Conservation (phyloP, 2,113 vertebrate species). For the Colaptes auratus region DNA sequence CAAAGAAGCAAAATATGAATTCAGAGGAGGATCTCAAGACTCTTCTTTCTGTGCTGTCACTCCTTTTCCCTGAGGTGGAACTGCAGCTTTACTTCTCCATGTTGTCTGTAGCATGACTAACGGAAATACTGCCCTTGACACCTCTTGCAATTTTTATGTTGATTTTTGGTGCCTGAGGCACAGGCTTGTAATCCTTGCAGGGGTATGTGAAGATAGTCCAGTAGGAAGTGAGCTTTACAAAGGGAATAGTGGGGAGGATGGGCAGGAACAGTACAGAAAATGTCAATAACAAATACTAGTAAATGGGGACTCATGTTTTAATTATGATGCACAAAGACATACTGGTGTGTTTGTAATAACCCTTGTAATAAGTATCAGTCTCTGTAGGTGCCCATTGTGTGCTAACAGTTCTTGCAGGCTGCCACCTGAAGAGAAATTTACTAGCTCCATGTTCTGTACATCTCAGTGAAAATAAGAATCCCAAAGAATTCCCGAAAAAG, state of each 20-base stretch:
- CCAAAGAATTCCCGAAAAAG: background rate
- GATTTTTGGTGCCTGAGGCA: background rate
- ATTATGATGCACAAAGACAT: background rate
- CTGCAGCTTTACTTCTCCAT: background rate
- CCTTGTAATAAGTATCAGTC: background rate
- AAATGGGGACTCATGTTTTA: background rate
- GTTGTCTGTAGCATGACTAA: background rate
- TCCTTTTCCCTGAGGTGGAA: background rate
- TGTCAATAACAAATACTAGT: background rate
- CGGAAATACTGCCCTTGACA: background rate
- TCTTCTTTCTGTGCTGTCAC: background rate
- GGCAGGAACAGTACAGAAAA: background rate
- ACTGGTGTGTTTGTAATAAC: background rate
- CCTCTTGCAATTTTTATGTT: background rate
- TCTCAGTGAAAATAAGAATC: background rate
- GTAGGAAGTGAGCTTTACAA: background rate
- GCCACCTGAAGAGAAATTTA: background rate
- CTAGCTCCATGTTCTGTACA: background rate
- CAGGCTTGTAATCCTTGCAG: background rate
- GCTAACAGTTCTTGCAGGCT: background rate
- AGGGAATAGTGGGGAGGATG: background rate
- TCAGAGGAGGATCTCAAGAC: background rate
- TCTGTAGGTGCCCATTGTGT: accelerated
- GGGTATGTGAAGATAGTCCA: background rate
- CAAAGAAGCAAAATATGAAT: background rate